A percentile compares a stretch with the other conserved stretches of the same genome.
Conservation (phyloP, 2,113 vertebrate genomes). For the Fulmarus glacialis region DNA sequence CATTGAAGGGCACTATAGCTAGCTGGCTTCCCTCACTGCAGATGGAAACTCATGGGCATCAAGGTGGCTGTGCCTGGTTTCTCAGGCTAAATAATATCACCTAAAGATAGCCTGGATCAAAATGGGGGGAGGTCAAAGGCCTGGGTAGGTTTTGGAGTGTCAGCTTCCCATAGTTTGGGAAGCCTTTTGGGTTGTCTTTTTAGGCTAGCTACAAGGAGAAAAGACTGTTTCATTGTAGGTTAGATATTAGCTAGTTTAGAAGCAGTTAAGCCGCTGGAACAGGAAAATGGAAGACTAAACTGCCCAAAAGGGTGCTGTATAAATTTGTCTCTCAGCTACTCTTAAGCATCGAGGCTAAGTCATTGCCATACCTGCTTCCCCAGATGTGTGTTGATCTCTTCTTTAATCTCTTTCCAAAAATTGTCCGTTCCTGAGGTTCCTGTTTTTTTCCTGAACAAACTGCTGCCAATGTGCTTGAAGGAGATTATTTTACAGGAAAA, state of each 20-base stretch:
- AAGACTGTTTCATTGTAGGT: not conserved
- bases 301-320: not conserved
- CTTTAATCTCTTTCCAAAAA: conserved; percentile 24
- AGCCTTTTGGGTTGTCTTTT: not conserved
- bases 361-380: not conserved
- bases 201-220: not conserved
- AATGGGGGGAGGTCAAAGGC: accelerated
- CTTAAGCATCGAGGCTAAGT: not conserved
- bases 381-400: not conserved
- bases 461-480: not conserved
- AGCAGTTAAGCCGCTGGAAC: not conserved
- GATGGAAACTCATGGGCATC: not conserved
- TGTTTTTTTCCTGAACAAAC: not conserved
- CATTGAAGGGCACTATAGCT: not conserved
- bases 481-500: conserved; percentile 36
- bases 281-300: not conserved
- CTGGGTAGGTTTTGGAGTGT: not conserved
- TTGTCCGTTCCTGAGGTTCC: not conserved
- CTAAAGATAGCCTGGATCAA: not conserved
- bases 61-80: not conserved
- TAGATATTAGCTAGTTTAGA: not conserved
- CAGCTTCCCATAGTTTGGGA: not conserved
- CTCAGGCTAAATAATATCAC: not conserved
- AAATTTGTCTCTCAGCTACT: not conserved
- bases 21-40: not conserved